Evolutionary conservation across 2,113 vertebrate genomes (phyloP).

Genomic region (Halcyon senegalensis): DNA sequence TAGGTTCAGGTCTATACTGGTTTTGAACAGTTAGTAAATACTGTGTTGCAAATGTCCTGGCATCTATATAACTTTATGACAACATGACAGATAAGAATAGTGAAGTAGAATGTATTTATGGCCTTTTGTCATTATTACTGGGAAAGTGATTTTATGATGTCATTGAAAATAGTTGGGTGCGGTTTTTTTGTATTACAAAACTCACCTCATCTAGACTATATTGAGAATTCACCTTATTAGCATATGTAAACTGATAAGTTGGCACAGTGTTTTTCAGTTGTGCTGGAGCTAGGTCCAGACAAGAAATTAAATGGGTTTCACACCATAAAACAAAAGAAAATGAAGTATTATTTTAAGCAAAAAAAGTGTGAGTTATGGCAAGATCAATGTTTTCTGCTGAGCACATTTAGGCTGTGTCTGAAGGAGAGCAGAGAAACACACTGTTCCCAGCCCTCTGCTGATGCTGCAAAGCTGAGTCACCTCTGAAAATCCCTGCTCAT

Average conservation of each 20-base stretch:
- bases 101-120: neutral
- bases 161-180: neutral
- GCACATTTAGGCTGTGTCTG: neutral
- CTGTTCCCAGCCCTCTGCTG: neutral
- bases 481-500: neutral
- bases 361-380: neutral
- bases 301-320: neutral
- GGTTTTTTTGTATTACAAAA: neutral
- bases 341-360: neutral
- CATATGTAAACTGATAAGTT: constrained; percentile 8
- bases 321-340: neutral
- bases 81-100: neutral
- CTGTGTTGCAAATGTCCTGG: neutral
- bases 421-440: neutral
- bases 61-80: neutral
- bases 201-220: neutral
- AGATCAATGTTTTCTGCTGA: neutral
- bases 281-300: neutral
- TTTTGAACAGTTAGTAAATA: neutral
- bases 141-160: neutral
- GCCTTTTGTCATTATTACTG: neutral
- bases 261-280: neutral
- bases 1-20: neutral
- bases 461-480: neutral
- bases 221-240: neutral